These are phyloP conservation scores for Drosophila mimica DNA, from an alignment of 2,888 invertebrate species.

Conservation along the genomic window DNA sequence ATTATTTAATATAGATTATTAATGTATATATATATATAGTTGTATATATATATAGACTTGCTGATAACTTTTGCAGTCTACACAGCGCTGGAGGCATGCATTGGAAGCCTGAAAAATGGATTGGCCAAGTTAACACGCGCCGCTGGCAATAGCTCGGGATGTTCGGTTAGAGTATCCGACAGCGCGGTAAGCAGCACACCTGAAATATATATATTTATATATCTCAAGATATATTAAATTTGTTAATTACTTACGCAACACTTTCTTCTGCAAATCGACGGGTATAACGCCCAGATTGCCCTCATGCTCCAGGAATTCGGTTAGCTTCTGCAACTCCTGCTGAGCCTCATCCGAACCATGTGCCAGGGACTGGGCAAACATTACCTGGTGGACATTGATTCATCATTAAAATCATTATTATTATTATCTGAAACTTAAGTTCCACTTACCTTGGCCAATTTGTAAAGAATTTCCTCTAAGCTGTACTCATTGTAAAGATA, in stretches of 20 bases:
- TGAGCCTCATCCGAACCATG: constrained; percentile 90
- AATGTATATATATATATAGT: constrained; percentile 39
- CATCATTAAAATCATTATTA: not conserved
- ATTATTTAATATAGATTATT: constrained; percentile 51
- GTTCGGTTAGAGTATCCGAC: constrained; percentile 90
- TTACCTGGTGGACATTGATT: constrained; percentile 86
- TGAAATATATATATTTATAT: constrained; percentile 74
- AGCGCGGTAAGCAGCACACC: constrained; percentile 91
- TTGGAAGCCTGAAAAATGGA: constrained; percentile 82
- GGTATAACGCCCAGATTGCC: constrained; percentile 91
- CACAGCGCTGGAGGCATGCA: constrained; percentile 61
- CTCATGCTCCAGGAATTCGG: constrained; percentile 90
- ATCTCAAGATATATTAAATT: not conserved
- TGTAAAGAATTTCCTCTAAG: constrained; percentile 92
- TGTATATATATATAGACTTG: constrained; percentile 28
- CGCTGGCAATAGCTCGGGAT: constrained; percentile 88
- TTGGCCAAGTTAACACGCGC: constrained; percentile 86
- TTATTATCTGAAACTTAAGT: not conserved
- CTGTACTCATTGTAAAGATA: constrained; percentile 90
- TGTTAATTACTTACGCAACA: constrained; percentile 88
- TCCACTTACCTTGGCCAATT: constrained; percentile 88
- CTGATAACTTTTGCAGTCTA: constrained; percentile 48
- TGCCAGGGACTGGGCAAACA: constrained; percentile 91
- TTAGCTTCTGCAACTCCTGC: constrained; percentile 90
- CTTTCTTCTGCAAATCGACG: constrained; percentile 90